Evolutionary conservation across 2,113 vertebrate species (phyloP).

Genomic region (Chaetura pelagica): DNA sequence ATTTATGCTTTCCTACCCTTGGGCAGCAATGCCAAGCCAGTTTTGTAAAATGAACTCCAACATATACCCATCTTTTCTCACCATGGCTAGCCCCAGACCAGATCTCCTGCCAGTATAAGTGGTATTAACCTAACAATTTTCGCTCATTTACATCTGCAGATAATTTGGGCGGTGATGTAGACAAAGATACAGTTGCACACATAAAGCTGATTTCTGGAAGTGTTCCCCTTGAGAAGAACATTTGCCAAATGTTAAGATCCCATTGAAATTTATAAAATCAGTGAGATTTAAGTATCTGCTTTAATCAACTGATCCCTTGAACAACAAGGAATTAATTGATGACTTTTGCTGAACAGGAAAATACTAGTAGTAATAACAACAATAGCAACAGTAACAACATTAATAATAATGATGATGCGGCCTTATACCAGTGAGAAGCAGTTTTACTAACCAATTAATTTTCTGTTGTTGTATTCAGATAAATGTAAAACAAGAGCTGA

Average conservation of each 20-base stretch:
- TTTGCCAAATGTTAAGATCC: background rate
- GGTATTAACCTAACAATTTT: background rate
- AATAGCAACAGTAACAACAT: no score
- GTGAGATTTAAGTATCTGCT: background rate
- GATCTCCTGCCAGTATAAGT: background rate
- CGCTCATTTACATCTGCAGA: background rate
- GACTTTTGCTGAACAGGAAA: background rate
- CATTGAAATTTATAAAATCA: background rate
- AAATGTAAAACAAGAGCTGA: background rate
- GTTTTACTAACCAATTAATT: background rate
- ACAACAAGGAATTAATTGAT: background rate
- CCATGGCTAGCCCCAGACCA: background rate
- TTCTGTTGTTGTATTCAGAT: background rate
- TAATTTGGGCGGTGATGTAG: background rate
- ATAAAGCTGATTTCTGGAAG: background rate
- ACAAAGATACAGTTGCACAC: background rate
- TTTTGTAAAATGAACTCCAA: background rate
- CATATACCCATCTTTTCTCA: background rate
- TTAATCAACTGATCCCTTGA: background rate
- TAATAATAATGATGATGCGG: no score
- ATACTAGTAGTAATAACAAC: no score
- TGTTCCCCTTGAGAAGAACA: rapidly evolving
- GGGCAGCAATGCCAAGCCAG: background rate
- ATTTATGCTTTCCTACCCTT: background rate
- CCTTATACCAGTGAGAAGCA: background rate